Conservation (phyloP, 2,797 vertebrate genomes). For the Hapalemur alaotrensis region DNA sequence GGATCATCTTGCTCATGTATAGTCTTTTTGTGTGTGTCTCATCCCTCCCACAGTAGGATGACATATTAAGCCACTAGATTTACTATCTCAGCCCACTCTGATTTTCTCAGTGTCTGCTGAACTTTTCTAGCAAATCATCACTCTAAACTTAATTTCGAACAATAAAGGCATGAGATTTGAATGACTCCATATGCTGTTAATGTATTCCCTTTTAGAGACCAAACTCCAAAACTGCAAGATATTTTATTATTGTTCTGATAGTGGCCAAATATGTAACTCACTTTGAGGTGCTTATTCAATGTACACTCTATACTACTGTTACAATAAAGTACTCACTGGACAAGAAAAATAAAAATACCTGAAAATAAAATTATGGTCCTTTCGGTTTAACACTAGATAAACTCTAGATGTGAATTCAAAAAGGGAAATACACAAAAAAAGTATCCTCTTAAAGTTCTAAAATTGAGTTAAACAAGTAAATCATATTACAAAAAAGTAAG, state of each 20-base stretch:
- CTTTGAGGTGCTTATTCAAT: not conserved
- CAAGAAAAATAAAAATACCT: not conserved
- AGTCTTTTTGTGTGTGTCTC: not conserved
- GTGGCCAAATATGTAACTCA: not conserved
- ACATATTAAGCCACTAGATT: conserved; percentile 59
- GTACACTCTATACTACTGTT: not conserved
- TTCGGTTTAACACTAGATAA: not conserved
- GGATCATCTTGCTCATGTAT: not conserved
- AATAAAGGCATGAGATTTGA: conserved; percentile 36
- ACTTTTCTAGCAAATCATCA: conserved; percentile 56
- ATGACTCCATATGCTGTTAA: conserved; percentile 25
- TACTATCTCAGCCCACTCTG: conserved; percentile 43
- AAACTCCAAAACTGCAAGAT: not conserved
- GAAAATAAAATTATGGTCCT: conserved; percentile 25
- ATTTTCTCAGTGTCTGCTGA: conserved; percentile 47
- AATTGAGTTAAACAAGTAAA: not conserved
- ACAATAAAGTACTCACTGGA: not conserved
- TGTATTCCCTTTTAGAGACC: not conserved
- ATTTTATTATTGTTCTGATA: not conserved
- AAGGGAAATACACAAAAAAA: not conserved
- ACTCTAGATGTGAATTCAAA: not conserved
- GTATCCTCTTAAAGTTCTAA: not conserved
- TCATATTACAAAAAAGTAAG: not conserved
- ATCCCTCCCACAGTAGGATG: not conserved
- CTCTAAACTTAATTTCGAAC: conserved; percentile 44